Conservation (phyloP, 2,113 vertebrate species). For the Athene cunicularia region DNA sequence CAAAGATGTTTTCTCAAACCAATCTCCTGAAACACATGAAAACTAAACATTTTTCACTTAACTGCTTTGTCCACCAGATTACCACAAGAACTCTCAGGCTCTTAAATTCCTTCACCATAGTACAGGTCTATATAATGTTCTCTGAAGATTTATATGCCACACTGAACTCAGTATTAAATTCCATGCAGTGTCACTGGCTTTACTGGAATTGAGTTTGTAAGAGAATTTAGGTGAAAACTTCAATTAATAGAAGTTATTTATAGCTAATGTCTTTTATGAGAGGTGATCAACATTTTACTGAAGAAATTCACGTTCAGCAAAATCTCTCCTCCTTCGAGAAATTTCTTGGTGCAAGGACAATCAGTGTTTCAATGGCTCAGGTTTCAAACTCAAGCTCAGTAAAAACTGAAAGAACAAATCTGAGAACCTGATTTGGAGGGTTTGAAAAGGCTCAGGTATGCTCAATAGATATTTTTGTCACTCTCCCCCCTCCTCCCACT, state of each 20-base stretch:
- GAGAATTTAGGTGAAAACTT: background rate
- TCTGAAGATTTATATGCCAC: background rate
- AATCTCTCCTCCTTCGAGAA: background rate
- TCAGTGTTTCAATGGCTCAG: background rate
- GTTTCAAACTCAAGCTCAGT: background rate
- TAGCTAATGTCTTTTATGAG: background rate
- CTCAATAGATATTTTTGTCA: background rate
- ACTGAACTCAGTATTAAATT: background rate
- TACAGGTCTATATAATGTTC: background rate
- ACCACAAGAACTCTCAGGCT: background rate
- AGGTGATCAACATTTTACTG: background rate
- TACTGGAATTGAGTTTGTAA: background rate
- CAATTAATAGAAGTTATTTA: background rate
- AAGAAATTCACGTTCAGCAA: background rate
- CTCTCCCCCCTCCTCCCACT: accelerated
- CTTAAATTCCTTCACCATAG: background rate
- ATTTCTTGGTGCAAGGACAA: background rate
- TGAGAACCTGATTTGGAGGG: background rate
- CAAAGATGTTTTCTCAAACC: background rate
- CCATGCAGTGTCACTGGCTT: background rate
- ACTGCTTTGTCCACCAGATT: background rate
- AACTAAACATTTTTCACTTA: background rate
- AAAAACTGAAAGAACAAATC: background rate
- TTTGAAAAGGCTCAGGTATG: background rate
- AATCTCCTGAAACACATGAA: background rate